Conservation (phyloP, 2,797 vertebrate genomes). For the Lepilemur septentrionalis region DNA sequence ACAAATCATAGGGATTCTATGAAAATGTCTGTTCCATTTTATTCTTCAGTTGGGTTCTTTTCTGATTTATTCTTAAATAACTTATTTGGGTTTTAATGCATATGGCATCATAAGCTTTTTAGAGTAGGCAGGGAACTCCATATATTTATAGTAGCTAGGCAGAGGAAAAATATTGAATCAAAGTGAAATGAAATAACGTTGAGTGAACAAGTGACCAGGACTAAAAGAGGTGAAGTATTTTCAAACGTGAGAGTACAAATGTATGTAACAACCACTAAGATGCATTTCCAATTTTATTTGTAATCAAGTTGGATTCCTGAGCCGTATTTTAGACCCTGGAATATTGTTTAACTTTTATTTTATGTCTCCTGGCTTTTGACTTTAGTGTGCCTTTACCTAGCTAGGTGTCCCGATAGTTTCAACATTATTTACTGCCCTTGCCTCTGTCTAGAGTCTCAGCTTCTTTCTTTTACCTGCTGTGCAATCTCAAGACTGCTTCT, state of each 20-base stretch:
- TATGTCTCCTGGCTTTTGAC: neutral
- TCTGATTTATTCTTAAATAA: neutral
- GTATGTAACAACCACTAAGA: neutral
- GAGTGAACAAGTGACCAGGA: neutral
- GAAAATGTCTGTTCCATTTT: neutral
- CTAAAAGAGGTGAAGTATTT: conserved; percentile 8
- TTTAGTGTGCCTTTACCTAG: neutral
- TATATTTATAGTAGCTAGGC: neutral
- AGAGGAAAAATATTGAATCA: conserved; percentile 11
- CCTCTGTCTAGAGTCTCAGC: neutral
- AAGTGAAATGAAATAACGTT: conserved; percentile 8
- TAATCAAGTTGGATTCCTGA: neutral
- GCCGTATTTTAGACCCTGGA: neutral
- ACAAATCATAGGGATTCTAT: neutral
- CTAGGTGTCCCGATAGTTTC: neutral
- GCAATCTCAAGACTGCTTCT: neutral
- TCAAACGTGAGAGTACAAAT: neutral
- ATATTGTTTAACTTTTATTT: neutral
- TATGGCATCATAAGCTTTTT: neutral
- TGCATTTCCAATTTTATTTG: neutral
- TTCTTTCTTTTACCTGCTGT: neutral
- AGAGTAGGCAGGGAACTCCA: neutral
- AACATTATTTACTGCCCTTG: neutral
- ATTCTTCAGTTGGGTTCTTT: conserved; percentile 7
- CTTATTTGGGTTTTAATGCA: conserved; percentile 21